Evolutionary conservation across 2,888 invertebrate species (phyloP).

Genomic region (Drosophila putrida): DNA sequence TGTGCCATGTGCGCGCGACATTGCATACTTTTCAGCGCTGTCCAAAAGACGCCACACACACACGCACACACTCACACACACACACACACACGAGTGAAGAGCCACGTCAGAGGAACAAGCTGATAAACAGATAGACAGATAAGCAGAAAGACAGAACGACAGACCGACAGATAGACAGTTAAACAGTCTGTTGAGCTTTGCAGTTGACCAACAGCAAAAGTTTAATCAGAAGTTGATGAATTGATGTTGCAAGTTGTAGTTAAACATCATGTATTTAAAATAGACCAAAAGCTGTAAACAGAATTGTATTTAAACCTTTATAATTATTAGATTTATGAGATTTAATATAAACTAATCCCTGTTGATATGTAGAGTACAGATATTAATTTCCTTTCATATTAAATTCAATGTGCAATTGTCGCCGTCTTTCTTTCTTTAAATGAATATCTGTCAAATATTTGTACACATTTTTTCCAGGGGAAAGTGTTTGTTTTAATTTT

Average conservation of each 20-base stretch:
- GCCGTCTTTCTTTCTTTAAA: neutral
- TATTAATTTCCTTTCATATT: no score
- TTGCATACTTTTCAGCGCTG: constrained; percentile 76
- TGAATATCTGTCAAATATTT: constrained; percentile 3
- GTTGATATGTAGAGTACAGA: no score
- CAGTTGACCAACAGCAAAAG: constrained; percentile 17
- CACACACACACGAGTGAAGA: constrained; percentile 11
- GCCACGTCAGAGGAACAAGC: constrained; percentile 1
- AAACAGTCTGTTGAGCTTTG: neutral
- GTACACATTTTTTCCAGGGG: neutral
- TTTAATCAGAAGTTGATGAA: constrained; percentile 6
- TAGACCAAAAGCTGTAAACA: no score
- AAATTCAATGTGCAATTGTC: constrained; percentile 8
- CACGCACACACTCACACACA: constrained; percentile 23
- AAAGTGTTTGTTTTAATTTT: constrained; percentile 15
- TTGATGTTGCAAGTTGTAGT: neutral
- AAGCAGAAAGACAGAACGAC: neutral
- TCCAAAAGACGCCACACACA: constrained; percentile 43
- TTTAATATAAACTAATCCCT: no score
- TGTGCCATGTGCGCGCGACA: constrained; percentile 73
- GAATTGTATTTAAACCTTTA: no score
- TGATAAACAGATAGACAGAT: neutral
- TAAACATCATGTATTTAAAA: no score
- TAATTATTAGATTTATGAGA: no score
- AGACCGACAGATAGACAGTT: neutral